Evolutionary conservation across 2,888 invertebrate species (phyloP), one percentile per base, ranked within the genome.

Genomic region (Phaedon cochleariae): DNA sequence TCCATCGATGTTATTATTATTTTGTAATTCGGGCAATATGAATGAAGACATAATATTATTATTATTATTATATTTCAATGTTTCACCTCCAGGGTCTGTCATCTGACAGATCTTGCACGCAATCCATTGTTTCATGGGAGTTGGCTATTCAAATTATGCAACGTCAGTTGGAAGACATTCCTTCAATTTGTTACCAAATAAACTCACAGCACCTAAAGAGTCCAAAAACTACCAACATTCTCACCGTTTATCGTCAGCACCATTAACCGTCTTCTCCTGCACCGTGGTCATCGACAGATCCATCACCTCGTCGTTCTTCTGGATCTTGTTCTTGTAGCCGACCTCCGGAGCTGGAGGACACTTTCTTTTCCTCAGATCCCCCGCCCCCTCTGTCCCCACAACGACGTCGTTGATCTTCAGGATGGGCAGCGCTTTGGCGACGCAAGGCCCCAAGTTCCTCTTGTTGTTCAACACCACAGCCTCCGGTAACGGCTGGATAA

Each of bases 231-330:
- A n/a, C n/a, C n/a, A n/a, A n/a, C n/a, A n/a, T n/a, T n/a, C n/a
- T n/a, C n/a, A n/a, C n/a, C n/a, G n/a, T n/a, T n/a, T 54, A 1
- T 64, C 60, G 7, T 31, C 60, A 1, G 34, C 15, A 10, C 64
- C 63, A 18, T 68, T 65, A 7, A 65, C 58, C 4, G 48, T 5
- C 54, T 67, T 67, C 18, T 67, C 67, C 4, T 68, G 68, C 10
- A 51, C 53, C 10, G 68, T 66, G 18, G 71, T 48, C 59, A 72
- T 68, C 4, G 83, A 82, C 62, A 83, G 73, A 72, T 83, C 83
- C 75, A 83, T 83, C 6, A 80, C 82, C 71, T 82, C 82, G 63
- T 83, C 82, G 29, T 73, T 74, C 65, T 75, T 77, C 18, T 74
- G 77, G 1, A 80, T 46, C 67, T 81, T 82, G 15, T 65, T 55